These are phyloP conservation scores for Batillaria attramentaria DNA, from an alignment of 1,140 invertebrate genomes.

Conservation along the genomic window DNA sequence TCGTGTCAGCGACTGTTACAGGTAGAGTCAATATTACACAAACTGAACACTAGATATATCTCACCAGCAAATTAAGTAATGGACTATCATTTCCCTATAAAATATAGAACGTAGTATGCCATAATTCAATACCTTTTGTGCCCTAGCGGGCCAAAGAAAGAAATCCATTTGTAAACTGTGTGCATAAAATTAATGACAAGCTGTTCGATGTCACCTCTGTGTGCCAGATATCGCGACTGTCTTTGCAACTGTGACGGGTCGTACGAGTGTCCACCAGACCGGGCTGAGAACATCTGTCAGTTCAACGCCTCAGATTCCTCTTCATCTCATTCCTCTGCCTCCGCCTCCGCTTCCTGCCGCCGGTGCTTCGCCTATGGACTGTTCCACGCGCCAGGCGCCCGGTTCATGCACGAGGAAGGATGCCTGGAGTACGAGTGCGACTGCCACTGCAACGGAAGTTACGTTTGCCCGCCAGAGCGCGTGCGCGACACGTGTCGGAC, in stretches of 20 bases:
- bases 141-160: no score
- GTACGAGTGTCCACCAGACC: slow-evolving; percentile 49
- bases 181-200: no score
- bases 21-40: slow-evolving; percentile 25
- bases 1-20: slow-evolving; percentile 38
- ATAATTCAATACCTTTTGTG: no score
- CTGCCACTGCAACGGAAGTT: slow-evolving; percentile 55
- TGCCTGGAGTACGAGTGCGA: slow-evolving; percentile 57
- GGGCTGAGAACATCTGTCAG: slow-evolving; percentile 47
- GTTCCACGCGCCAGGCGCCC: slow-evolving; percentile 33
- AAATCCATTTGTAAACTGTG: no score
- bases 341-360: slow-evolving; percentile 32
- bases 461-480: slow-evolving; percentile 50
- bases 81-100: no score
- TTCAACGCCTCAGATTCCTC: slow-evolving; percentile 12
- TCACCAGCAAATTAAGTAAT: no score
- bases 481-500: slow-evolving; percentile 46
- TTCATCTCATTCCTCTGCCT: not conserved
- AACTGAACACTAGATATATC: no score
- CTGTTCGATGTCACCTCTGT: no score
- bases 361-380: slow-evolving; percentile 43
- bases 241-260: slow-evolving; percentile 52
- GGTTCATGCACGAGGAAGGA: slow-evolving; percentile 50
- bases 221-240: slow-evolving; percentile 50
- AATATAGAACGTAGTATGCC: no score